These are phyloP conservation scores for Stenodema calcarata DNA, from an alignment of 2,888 invertebrate genomes.

Conservation along the genomic window DNA sequence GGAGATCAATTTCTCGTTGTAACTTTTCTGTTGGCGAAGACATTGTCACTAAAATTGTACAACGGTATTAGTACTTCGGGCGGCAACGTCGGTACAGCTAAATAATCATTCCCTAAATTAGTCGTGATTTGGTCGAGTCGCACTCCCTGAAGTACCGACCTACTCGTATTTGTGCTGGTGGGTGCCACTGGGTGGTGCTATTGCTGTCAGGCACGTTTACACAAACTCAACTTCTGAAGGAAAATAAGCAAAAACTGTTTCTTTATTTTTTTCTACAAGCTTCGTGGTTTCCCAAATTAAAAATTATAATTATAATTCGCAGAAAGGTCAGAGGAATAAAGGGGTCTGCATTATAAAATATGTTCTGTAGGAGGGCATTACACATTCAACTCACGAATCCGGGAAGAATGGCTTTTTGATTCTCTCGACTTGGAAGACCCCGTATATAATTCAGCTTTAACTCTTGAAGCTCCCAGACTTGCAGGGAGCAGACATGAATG, in stretches of 20 bases:
- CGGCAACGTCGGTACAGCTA: no score
- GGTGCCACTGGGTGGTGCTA: no score
- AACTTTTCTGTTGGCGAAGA: no score
- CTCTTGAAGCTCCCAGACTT: neutral
- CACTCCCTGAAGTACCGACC: no score
- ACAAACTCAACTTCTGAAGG: neutral
- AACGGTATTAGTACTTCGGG: no score
- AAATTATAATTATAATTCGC: constrained; percentile 13
- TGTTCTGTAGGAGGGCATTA: neutral
- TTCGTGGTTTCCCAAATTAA: neutral
- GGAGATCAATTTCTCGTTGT: no score
- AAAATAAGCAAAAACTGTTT: neutral
- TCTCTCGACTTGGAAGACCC: constrained; percentile 8
- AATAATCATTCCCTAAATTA: no score
- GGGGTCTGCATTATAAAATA: constrained; percentile 1
- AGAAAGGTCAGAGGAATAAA: neutral
- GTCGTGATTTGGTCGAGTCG: no score
- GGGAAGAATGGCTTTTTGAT: constrained; percentile 4
- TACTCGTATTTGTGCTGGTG: no score
- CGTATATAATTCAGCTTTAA: constrained; percentile 16
- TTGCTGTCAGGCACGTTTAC: neutral
- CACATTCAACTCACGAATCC: neutral
- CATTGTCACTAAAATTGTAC: no score
- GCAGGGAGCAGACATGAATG: neutral
- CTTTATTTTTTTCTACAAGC: neutral